Base-by-base conservation (phyloP, 1,140 invertebrate genomes). In the Brachionus paranguensis region DNA sequence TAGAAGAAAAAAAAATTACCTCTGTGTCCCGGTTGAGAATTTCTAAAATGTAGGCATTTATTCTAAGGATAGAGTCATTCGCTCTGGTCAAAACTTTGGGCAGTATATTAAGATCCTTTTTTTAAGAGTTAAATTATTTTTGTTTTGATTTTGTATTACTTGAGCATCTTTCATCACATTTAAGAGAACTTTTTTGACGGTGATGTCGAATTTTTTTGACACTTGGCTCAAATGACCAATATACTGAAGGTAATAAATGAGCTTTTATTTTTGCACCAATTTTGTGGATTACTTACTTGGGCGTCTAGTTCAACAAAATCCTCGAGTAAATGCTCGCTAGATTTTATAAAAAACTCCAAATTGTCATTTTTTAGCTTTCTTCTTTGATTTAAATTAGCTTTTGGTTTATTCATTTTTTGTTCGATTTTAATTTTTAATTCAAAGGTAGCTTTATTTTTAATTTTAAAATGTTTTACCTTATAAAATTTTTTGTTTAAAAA, bases 91-190 rank as follows among this genome's bases (percentile, higher is more conserved):
- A 50, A 50, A 76, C n/a, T 50, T 76, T 76, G 3, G 72, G 72
- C 1, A 76, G 24, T 17, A 76, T 33, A 50, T 37, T 76, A 3
- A 27, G 17, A 14, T 4, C 47, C 72, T 76, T 20, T 12, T 43
- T 29, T 3, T 17, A 33, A 12, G 2, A 10, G 65, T 33, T 33
- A 68, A 37, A 68, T 14, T 33, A 14, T n/a, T 33, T 68, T 12
- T 33, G 2, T 1, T 17, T 14, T 37, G 2, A 68, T 68, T 12
- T 17, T 20, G 12, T 20, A 11, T 47, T 29, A 76, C 72, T 50
- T 76, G 72, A 50, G 72, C 72, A 50, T 76, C 72, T 50, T 76
- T 76, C 72, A 76, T 53, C 4, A 76, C 43, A 76, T 29, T 50
- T 53, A 76, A 29, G 5, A 76, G 27, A 50, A 76, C 24, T 27